A percentile compares a stretch with the other conserved stretches of the same genome.
phyloP scores from a whole-genome alignment of 2,888 invertebrate genomes.

The Flexamia atlantica region DNA sequence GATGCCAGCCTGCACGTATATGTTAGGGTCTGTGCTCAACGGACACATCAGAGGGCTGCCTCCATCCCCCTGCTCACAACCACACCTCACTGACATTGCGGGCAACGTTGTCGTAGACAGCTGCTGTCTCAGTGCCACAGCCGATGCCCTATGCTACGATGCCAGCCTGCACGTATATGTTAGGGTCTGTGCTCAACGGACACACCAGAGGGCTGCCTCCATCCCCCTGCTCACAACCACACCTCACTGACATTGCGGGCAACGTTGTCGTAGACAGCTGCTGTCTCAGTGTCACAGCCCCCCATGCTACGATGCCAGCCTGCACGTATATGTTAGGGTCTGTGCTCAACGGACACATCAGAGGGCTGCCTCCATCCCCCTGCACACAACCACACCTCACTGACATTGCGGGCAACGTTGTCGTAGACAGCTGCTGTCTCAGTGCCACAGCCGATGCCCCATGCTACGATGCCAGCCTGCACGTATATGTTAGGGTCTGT shows the following conservation, averaged over 20 bases:
- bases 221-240: slow-evolving; percentile 89
- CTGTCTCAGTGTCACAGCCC: slow-evolving; percentile 88
- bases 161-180: slow-evolving; percentile 86
- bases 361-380: slow-evolving; percentile 90
- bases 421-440: slow-evolving; percentile 89
- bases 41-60: slow-evolving; percentile 87
- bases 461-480: slow-evolving; percentile 90
- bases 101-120: too few species aligned
- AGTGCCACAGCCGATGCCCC: slow-evolving; percentile 92
- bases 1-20: slow-evolving; percentile 87
- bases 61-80: slow-evolving; percentile 84
- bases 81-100: too few species aligned
- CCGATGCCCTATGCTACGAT: slow-evolving; percentile 94
- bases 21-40: slow-evolving; percentile 77
- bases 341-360: slow-evolving; percentile 81
- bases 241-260: too few species aligned
- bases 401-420: slow-evolving; percentile 81
- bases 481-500: slow-evolving; percentile 80
- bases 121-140: slow-evolving; percentile 82
- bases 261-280: slow-evolving; percentile 92
- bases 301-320: slow-evolving; percentile 92
- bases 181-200: slow-evolving; percentile 77
- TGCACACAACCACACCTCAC: slow-evolving; percentile 72
- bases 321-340: slow-evolving; percentile 83
- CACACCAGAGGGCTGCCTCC: slow-evolving; percentile 90